These are phyloP conservation scores for Ginglymostoma cirratum DNA, from an alignment of 2,113 vertebrate species.

Conservation along the genomic window DNA sequence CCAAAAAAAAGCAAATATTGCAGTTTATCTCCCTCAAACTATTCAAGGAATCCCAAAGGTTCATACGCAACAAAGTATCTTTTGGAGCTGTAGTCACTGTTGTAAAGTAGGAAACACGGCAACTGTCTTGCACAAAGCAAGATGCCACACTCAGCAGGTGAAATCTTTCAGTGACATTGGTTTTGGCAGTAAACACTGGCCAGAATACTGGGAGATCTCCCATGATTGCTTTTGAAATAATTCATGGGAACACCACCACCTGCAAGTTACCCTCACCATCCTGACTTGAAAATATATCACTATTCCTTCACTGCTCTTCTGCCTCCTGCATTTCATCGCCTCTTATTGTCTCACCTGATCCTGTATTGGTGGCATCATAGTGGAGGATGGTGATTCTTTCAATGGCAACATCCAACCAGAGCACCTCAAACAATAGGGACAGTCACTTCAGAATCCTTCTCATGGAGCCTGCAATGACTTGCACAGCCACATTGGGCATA, in stretches of 20 bases:
- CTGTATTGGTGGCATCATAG: no score
- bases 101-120: neutral
- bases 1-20: neutral
- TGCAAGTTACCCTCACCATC: no score
- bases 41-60: neutral
- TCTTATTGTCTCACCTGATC: neutral
- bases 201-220: neutral
- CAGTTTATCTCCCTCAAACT: no score
- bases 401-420: neutral
- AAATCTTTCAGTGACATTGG: neutral
- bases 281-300: no score
- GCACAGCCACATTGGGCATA: neutral
- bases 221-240: neutral
- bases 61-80: neutral
- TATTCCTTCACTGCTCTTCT: no score
- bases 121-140: neutral
- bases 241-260: neutral
- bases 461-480: neutral
- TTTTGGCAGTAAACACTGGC: neutral
- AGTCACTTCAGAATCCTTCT: neutral
- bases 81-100: neutral
- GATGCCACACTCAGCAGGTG: neutral
- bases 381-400: no score
- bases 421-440: neutral
- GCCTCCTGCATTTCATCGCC: neutral